Evolutionary conservation across 2,113 vertebrate genomes (phyloP).

Genomic region (Festucalex cinctus): DNA sequence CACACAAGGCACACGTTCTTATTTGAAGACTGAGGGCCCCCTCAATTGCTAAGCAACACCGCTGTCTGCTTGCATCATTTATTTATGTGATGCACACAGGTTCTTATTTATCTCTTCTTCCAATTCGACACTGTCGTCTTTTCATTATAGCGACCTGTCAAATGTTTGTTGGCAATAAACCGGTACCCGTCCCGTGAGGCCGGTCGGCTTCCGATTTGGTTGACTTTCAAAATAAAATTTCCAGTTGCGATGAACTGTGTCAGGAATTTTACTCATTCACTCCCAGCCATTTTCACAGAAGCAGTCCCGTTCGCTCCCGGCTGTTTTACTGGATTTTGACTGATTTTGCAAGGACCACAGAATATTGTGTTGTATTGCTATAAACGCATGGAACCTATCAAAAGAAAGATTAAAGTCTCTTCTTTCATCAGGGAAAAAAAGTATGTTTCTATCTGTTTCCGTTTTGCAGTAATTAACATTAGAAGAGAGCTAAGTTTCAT

Average conservation of each 20-base stretch:
- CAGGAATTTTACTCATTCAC: no score
- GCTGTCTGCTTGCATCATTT: slow-evolving; percentile 32
- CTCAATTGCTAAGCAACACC: slow-evolving; percentile 60
- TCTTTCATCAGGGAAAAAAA: no score
- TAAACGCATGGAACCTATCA: no score
- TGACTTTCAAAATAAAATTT: not conserved
- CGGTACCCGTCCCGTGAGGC: not conserved
- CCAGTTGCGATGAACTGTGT: not conserved
- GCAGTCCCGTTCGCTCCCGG: no score
- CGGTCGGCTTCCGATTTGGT: not conserved
- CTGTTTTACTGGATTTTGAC: no score
- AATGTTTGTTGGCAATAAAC: not conserved
- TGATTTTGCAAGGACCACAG: no score
- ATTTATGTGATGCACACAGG: slow-evolving; percentile 35
- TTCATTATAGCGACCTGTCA: not conserved
- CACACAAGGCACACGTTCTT: slow-evolving; percentile 34
- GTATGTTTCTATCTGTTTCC: no score
- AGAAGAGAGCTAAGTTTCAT: no score
- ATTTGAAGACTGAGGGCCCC: slow-evolving; percentile 29
- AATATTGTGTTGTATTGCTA: no score
- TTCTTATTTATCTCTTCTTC: slow-evolving; percentile 20
- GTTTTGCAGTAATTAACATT: no score
- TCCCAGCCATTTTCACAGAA: no score
- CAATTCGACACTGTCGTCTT: not conserved
- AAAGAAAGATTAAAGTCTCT: no score